Base-by-base conservation (phyloP, 2,113 vertebrate species). In the Chaetorhynchus papuensis region DNA sequence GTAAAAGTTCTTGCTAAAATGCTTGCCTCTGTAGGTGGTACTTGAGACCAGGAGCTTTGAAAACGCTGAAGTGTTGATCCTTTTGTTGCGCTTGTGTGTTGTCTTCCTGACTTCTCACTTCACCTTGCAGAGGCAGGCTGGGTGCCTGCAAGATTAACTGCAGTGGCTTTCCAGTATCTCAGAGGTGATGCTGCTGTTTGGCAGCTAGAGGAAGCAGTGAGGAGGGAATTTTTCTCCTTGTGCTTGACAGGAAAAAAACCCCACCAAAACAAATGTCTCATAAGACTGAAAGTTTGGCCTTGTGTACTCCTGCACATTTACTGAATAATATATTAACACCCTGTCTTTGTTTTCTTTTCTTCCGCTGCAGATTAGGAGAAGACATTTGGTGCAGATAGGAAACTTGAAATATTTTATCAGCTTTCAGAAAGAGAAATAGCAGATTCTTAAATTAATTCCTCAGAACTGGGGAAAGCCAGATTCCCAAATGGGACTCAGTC, bases 391-490 rank as follows among this genome's bases (percentile, higher is more conserved):
- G 33, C n/a, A 61, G 30, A 81, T 53, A 77, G 70, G 59, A 56
- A 79, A 27, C 10, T 77, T 79, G 45, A 50, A 79, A 94, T 85
- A 45, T 94, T 91, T 82, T 87, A 61, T 83, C 74, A 75, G 42
- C 35, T 87, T 92, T 77, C 7, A 0, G 63, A 82, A 79, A 69
- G 69, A 72, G 33, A 87, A 93, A 87, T 53, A 91, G 30, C 30
- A 60, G 42, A 76, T 79, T 93, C 64, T 95, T 85, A 82, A 72
- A 83, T 85, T 80, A 91, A 94, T 96, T 96, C 83, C 45, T 87
- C 42, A 69, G 75, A 93, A 82, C 70, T 50, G 66, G 70, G 82
- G 87, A 87, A 96, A 94, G 42, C 49, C 87, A 85, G 63, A 87
- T 93, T 95, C 89, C 91, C 89, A 76, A 71, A 54, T 69, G 94